These are phyloP conservation scores for Drosophila subobscura DNA, from an alignment of 1,140 invertebrate species.

Conservation along the genomic window DNA sequence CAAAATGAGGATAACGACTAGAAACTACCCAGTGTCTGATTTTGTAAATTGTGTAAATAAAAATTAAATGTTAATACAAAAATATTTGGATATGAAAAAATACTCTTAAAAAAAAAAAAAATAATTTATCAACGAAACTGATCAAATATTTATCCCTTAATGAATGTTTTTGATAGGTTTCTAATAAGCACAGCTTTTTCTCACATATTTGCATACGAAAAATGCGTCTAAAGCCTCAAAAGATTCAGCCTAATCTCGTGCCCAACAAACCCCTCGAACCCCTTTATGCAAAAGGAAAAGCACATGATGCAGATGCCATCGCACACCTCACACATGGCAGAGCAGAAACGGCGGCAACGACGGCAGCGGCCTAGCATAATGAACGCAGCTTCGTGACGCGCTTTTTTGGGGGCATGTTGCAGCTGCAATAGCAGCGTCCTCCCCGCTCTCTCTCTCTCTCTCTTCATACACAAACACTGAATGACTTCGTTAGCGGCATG, in stretches of 20 bases:
- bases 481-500: conserved; percentile 72
- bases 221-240: no score
- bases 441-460: conserved; percentile 15
- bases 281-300: background rate
- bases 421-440: conserved; percentile 36
- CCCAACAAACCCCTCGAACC: background rate
- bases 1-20: background rate
- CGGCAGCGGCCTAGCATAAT: conserved; percentile 40
- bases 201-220: no score
- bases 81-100: no score
- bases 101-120: no score
- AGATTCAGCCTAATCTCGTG: no score
- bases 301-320: background rate
- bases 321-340: conserved; percentile 20
- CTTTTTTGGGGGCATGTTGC: conserved; percentile 34
- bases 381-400: conserved; percentile 58
- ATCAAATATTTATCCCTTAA: no score
- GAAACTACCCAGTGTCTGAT: conserved; percentile 6
- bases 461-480: conserved; percentile 60
- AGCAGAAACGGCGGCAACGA: conserved; percentile 16
- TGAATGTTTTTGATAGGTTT: no score
- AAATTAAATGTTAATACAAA: no score
- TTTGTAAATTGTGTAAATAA: no score
- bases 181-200: no score
- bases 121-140: no score